Percentiles rank a stretch among this genome's conserved stretches.
phyloP scores from a whole-genome alignment of 2,113 vertebrate species.

The Eleginops maclovinus region DNA sequence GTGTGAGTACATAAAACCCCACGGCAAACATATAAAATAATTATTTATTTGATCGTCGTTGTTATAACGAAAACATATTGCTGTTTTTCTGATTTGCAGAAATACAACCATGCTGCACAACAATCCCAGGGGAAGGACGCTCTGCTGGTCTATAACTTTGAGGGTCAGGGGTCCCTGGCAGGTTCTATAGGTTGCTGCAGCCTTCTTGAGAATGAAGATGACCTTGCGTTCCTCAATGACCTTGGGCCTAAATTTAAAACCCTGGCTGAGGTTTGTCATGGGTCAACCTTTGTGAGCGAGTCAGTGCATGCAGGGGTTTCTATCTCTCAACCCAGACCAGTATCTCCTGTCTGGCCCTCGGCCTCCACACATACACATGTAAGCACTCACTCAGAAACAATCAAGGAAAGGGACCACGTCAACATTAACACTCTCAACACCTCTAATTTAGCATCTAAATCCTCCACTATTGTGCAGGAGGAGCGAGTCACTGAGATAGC shows the following conservation, averaged over 20 bases:
- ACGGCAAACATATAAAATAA: neutral
- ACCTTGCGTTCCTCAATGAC: slow-evolving; percentile 90
- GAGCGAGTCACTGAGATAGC: slow-evolving; percentile 34
- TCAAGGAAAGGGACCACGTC: slow-evolving; percentile 55
- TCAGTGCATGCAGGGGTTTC: slow-evolving; percentile 13
- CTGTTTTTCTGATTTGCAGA: slow-evolving; percentile 82
- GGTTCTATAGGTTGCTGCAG: slow-evolving; percentile 94
- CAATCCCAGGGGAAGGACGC: slow-evolving; percentile 74
- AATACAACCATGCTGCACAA: slow-evolving; percentile 82
- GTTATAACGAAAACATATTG: neutral
- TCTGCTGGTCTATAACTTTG: slow-evolving; percentile 86
- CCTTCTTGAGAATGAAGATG: slow-evolving; percentile 87
- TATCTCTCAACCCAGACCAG: slow-evolving; percentile 9
- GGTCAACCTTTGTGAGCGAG: slow-evolving; percentile 76
- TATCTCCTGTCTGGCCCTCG: slow-evolving; percentile 47
- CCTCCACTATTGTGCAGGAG: slow-evolving; percentile 60
- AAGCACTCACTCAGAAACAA: slow-evolving; percentile 62
- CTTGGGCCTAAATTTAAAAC: slow-evolving; percentile 93
- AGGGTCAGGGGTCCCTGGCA: slow-evolving; percentile 85
- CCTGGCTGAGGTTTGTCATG: slow-evolving; percentile 90
- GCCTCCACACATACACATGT: slow-evolving; percentile 58
- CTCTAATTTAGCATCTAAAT: slow-evolving; percentile 53
- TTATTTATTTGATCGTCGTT: neutral
- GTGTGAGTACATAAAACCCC: slow-evolving; percentile 64
- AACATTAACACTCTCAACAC: slow-evolving; percentile 54